A percentile compares a stretch with the other conserved stretches of the same genome.
Evolutionary conservation across 2,888 invertebrate species (phyloP).

Genomic region (Carabus problematicus): DNA sequence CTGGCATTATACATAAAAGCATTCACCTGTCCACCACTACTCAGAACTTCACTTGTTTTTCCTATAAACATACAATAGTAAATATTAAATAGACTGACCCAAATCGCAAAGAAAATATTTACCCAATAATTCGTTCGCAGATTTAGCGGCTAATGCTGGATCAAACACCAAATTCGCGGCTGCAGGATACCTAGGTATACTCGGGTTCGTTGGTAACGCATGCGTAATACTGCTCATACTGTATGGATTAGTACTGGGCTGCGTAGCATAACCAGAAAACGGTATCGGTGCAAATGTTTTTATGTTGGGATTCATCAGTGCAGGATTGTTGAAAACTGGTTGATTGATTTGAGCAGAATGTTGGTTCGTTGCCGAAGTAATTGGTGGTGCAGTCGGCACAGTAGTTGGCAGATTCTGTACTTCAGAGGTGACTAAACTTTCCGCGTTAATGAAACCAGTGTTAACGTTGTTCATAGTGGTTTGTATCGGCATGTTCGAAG

Average conservation of each 20-base stretch:
- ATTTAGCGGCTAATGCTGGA: slow-evolving; percentile 57
- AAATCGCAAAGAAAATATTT: slow-evolving; percentile 36
- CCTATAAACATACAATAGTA: slow-evolving; percentile 17
- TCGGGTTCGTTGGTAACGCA: slow-evolving; percentile 8
- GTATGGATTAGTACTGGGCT: slow-evolving; percentile 24
- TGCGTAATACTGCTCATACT: slow-evolving; percentile 26
- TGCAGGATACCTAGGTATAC: slow-evolving; percentile 45
- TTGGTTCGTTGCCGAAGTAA: no score
- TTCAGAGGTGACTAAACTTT: neutral
- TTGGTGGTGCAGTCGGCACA: neutral
- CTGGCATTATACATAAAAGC: slow-evolving; percentile 33
- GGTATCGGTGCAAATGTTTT: slow-evolving; percentile 36
- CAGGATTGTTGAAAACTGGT: slow-evolving; percentile 6
- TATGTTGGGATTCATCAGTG: slow-evolving; percentile 11
- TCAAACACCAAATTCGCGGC: slow-evolving; percentile 52
- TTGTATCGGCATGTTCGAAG: slow-evolving; percentile 15
- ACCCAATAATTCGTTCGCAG: slow-evolving; percentile 57
- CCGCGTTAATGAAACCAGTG: slow-evolving; percentile 15
- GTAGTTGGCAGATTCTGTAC: neutral
- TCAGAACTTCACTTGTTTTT: slow-evolving; percentile 39
- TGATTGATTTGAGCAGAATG: slow-evolving; percentile 7
- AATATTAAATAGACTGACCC: no score
- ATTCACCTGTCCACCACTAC: slow-evolving; percentile 32
- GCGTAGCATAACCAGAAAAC: slow-evolving; percentile 15
- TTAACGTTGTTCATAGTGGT: slow-evolving; percentile 10